phyloP scores from a whole-genome alignment of 2,888 invertebrate genomes.

The Micropterix aruncella region DNA sequence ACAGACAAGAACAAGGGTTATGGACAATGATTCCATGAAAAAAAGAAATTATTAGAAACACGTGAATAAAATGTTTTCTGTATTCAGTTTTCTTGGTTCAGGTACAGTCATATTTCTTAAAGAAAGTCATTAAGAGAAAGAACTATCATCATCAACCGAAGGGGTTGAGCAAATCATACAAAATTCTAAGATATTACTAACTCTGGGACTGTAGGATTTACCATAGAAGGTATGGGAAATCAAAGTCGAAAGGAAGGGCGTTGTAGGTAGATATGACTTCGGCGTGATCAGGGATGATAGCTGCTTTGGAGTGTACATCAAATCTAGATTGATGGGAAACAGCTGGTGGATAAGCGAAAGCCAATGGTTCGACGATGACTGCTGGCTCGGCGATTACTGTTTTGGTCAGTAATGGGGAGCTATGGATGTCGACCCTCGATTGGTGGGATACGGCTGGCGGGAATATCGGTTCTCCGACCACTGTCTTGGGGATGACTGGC shows the following conservation, averaged over 20 bases:
- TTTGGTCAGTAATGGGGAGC: conserved; percentile 9
- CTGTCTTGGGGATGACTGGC: conserved; percentile 16
- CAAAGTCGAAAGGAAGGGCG: conserved; percentile 5
- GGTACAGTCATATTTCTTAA: no score
- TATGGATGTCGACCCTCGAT: conserved; percentile 9
- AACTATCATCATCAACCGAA: no score
- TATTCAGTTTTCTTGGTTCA: no score
- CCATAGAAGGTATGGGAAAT: no score
- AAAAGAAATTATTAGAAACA: no score
- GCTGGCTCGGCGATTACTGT: conserved; percentile 8
- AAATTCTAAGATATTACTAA: no score
- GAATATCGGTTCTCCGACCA: conserved; percentile 5
- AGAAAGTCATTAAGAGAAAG: no score
- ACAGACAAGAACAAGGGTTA: no score
- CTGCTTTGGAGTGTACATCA: conserved; percentile 29
- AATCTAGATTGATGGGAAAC: conserved; percentile 33
- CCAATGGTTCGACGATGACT: conserved; percentile 9
- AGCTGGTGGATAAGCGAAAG: conserved; percentile 19
- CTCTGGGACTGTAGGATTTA: no score
- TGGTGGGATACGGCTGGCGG: conserved; percentile 2
- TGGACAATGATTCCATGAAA: no score
- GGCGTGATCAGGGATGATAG: conserved; percentile 19
- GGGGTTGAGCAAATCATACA: no score
- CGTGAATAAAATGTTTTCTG: no score
- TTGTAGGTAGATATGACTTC: conserved; percentile 12